Evolutionary conservation across 1,140 invertebrate genomes (phyloP).

Genomic region (Drepana arcuata): DNA sequence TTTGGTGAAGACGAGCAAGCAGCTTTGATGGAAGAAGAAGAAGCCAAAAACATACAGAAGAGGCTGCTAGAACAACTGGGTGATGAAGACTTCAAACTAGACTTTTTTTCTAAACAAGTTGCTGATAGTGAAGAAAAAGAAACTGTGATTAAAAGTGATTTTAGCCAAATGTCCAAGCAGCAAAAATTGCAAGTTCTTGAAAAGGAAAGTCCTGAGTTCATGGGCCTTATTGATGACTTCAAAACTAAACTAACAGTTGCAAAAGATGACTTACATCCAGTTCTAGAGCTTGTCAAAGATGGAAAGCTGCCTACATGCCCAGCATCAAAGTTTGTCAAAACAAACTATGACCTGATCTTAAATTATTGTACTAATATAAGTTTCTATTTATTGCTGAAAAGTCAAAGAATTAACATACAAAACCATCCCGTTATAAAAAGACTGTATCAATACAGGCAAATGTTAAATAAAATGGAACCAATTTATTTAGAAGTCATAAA

Average conservation of each 20-base stretch:
- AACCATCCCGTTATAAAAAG: constrained; percentile 90
- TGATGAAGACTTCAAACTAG: constrained; percentile 85
- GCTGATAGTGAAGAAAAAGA: constrained; percentile 53
- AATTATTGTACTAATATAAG: constrained; percentile 90
- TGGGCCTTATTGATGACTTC: constrained; percentile 82
- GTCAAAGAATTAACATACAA: constrained; percentile 77
- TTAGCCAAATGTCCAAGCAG: constrained; percentile 81
- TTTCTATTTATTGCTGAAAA: constrained; percentile 89
- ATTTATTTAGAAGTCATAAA: constrained; percentile 77
- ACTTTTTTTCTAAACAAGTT: constrained; percentile 71
- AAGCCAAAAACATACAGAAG: constrained; percentile 87
- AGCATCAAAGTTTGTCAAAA: constrained; percentile 78
- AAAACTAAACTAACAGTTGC: constrained; percentile 80
- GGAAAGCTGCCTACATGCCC: constrained; percentile 72
- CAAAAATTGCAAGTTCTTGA: constrained; percentile 83
- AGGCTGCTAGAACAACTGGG: constrained; percentile 83
- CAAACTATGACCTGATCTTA: constrained; percentile 80
- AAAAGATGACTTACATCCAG: constrained; percentile 76
- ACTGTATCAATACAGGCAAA: constrained; percentile 84
- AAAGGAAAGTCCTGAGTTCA: constrained; percentile 89
- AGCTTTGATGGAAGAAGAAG: constrained; percentile 87
- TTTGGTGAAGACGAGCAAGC: constrained; percentile 80
- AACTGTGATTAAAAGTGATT: constrained; percentile 79
- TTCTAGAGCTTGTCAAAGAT: constrained; percentile 76
- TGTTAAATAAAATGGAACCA: constrained; percentile 81